Conservation (phyloP, 1,140 invertebrate genomes). For the Pseudomyrmex pallidus region DNA sequence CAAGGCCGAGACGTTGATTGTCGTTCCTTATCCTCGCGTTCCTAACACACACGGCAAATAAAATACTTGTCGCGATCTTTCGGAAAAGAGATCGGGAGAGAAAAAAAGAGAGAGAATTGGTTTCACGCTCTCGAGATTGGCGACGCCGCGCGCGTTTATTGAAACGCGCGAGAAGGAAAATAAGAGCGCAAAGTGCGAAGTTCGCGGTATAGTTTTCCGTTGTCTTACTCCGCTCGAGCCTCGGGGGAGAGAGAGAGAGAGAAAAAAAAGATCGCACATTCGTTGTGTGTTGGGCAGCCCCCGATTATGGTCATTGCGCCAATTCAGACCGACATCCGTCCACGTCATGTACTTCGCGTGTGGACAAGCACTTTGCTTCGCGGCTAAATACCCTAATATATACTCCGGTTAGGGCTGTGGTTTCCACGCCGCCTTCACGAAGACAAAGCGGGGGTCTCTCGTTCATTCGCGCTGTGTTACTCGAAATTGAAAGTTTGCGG, state of each 20-base stretch:
- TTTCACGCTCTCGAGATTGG: too few species aligned
- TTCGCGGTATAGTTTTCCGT: neutral
- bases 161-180: too few species aligned
- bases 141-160: too few species aligned
- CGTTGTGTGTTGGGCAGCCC: conserved; percentile 66
- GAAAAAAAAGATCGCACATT: conserved; percentile 69
- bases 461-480: neutral
- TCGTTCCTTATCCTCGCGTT: conserved; percentile 66
- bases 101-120: too few species aligned
- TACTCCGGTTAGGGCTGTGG: conserved; percentile 16
- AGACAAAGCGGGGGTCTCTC: conserved; percentile 25
- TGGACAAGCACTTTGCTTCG: conserved; percentile 67
- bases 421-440: conserved; percentile 27
- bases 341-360: conserved; percentile 69
- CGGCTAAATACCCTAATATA: conserved; percentile 62
- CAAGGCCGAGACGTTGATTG: conserved; percentile 66
- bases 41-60: conserved; percentile 7
- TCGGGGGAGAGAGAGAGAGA: neutral
- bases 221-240: conserved; percentile 17
- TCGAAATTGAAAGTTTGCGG: neutral
- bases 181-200: neutral
- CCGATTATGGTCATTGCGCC: conserved; percentile 75
- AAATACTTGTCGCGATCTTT: too few species aligned
- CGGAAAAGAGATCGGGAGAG: neutral
- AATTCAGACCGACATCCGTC: conserved; percentile 76